Percentiles rank a stretch among this genome's conserved stretches.
phyloP scores from a whole-genome alignment of 2,888 invertebrate species.

The Cabera pusaria region DNA sequence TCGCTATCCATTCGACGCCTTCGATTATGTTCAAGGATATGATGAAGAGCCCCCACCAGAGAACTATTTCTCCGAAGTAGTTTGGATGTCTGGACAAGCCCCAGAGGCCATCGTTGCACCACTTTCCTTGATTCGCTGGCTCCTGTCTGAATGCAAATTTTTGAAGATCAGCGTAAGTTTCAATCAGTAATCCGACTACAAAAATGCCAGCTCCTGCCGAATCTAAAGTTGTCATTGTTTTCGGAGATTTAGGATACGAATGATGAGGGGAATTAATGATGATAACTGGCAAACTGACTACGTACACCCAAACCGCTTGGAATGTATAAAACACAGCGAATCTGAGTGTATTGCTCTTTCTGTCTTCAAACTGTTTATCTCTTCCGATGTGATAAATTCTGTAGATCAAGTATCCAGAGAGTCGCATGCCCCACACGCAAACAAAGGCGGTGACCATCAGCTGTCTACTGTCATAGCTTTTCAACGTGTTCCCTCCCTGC shows the following conservation, averaged over 20 bases:
- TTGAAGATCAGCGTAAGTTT: constrained; percentile 96
- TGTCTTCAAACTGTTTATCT: constrained; percentile 95
- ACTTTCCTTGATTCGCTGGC: constrained; percentile 94
- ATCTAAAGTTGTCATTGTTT: constrained; percentile 94
- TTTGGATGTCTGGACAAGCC: constrained; percentile 95
- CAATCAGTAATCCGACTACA: constrained; percentile 92
- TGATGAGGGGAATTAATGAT: constrained; percentile 94
- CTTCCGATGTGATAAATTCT: constrained; percentile 95
- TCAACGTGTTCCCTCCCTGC: constrained; percentile 87
- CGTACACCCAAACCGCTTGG: constrained; percentile 95
- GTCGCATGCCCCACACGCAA: constrained; percentile 93
- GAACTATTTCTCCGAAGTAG: constrained; percentile 96
- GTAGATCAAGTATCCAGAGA: constrained; percentile 95
- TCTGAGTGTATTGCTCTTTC: constrained; percentile 91
- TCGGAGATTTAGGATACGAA: constrained; percentile 88
- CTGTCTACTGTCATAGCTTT: constrained; percentile 94
- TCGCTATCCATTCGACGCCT: constrained; percentile 93
- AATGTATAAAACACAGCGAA: constrained; percentile 98
- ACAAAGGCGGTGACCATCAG: constrained; percentile 95
- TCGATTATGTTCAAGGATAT: constrained; percentile 93
- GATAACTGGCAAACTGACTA: constrained; percentile 95
- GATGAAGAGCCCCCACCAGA: constrained; percentile 97
- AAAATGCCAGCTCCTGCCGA: constrained; percentile 93
- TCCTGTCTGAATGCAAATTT: constrained; percentile 96
- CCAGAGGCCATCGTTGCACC: constrained; percentile 97